Evolutionary conservation across 2,888 invertebrate species (phyloP).

Genomic region (Morinoia aosen): DNA sequence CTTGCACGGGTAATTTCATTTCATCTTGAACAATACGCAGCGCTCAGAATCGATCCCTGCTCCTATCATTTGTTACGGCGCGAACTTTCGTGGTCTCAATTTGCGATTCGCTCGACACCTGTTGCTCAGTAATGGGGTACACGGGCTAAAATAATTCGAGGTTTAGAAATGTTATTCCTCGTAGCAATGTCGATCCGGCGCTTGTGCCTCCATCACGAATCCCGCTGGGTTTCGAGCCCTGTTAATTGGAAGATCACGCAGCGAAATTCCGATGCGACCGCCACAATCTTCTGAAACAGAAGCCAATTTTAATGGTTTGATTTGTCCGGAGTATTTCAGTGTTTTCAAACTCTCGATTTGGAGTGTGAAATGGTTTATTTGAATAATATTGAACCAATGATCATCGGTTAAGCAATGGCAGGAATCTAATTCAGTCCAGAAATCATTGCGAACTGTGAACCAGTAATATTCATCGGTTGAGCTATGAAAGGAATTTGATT

Average conservation of each 20-base stretch:
- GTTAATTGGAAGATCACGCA: neutral
- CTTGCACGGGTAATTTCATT: too few relatives aligned
- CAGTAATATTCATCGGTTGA: too few relatives aligned
- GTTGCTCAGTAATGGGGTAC: neutral
- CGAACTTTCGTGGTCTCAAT: neutral
- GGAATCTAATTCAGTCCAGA: neutral
- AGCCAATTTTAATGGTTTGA: neutral
- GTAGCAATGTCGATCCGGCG: neutral
- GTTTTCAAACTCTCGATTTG: neutral
- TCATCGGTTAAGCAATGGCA: neutral
- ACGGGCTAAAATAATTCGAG: neutral
- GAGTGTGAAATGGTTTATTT: neutral
- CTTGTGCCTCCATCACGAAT: too few relatives aligned
- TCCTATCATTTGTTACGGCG: neutral
- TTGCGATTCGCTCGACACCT: neutral
- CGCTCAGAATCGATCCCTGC: neutral
- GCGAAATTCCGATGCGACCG: neutral
- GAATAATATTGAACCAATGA: neutral
- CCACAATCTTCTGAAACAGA: neutral
- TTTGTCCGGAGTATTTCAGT: neutral
- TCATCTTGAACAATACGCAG: neutral
- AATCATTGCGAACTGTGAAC: too few relatives aligned
- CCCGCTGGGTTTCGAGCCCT: neutral
- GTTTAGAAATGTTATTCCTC: neutral
- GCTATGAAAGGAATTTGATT: too few relatives aligned